A percentile compares a stretch with the other conserved stretches of the same genome.
Evolutionary conservation across 1,140 invertebrate genomes (phyloP).

Genomic region (Drosophila yakuba): DNA sequence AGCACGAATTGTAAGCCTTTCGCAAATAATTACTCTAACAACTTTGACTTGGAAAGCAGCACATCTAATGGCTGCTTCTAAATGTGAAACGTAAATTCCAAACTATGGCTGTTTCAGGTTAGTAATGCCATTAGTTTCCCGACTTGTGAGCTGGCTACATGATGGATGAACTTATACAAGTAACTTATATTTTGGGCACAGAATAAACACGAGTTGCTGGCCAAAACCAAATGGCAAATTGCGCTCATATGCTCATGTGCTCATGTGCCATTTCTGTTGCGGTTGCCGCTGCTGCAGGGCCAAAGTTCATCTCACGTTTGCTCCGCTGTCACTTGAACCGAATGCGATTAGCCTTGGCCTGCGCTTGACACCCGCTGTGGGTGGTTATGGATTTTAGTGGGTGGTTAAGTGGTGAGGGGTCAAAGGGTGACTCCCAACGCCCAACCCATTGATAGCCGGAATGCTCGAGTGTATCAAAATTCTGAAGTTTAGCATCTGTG

Average conservation of each 20-base stretch:
- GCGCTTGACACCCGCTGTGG: slow-evolving; percentile 4
- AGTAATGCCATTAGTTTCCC: no score
- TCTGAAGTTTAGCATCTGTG: slow-evolving; percentile 1
- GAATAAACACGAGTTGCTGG: no score
- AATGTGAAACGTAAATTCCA: no score
- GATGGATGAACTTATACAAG: no score
- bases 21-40: no score
- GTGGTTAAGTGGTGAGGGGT: not conserved
- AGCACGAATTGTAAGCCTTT: not conserved
- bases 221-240: not conserved
- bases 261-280: slow-evolving; percentile 10
- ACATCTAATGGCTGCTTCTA: no score
- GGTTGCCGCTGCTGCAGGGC: slow-evolving; percentile 27
- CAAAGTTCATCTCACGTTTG: slow-evolving; percentile 44
- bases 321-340: slow-evolving; percentile 48
- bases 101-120: no score
- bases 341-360: slow-evolving; percentile 62
- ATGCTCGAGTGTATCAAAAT: not conserved
- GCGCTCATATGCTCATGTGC: not conserved
- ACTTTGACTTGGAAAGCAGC: no score
- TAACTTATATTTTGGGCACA: no score
- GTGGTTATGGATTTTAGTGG: not conserved
- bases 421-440: slow-evolving; percentile 1
- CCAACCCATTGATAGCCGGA: slow-evolving; percentile 54
- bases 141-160: no score